A percentile compares a stretch with the other conserved stretches of the same genome.
Conservation (phyloP, 1,140 invertebrate genomes). For the Drosophila parabipectinata region DNA sequence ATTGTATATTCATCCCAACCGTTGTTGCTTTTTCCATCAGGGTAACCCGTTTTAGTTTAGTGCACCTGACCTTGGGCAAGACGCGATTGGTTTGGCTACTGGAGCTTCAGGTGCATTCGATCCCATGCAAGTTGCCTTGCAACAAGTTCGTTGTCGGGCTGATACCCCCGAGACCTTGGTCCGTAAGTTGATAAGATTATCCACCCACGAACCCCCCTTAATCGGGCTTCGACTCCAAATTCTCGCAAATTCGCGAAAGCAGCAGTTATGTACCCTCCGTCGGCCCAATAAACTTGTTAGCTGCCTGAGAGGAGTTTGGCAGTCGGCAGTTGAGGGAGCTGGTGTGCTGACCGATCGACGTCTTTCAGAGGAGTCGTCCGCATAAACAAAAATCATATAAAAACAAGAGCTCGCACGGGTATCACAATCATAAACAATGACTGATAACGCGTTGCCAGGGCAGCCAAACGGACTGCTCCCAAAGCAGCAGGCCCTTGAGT, state of each 20-base stretch:
- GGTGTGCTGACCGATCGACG: slow-evolving; percentile 22
- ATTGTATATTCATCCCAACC: background rate
- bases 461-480: slow-evolving; percentile 35
- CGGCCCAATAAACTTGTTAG: slow-evolving; percentile 1
- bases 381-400: slow-evolving; percentile 4
- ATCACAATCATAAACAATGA: slow-evolving; percentile 38
- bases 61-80: slow-evolving; percentile 29
- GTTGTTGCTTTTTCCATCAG: background rate
- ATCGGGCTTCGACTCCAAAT: slow-evolving; percentile 5
- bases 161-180: slow-evolving; percentile 15
- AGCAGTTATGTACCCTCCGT: slow-evolving; percentile 7
- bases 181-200: slow-evolving; percentile 37
- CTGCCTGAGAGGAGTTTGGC: slow-evolving; percentile 15
- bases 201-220: slow-evolving; percentile 1
- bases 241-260: slow-evolving; percentile 1
- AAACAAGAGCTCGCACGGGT: background rate
- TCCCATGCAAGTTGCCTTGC: slow-evolving; percentile 5
- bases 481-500: slow-evolving; percentile 40
- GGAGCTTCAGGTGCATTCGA: slow-evolving; percentile 3
- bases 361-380: background rate
- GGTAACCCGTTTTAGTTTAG: background rate
- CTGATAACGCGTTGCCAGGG: slow-evolving; percentile 36
- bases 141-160: slow-evolving; percentile 24
- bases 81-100: background rate
- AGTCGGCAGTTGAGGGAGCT: background rate